Base-by-base conservation (phyloP, 2,888 invertebrate species). In the Lasioglossum villosulum region DNA sequence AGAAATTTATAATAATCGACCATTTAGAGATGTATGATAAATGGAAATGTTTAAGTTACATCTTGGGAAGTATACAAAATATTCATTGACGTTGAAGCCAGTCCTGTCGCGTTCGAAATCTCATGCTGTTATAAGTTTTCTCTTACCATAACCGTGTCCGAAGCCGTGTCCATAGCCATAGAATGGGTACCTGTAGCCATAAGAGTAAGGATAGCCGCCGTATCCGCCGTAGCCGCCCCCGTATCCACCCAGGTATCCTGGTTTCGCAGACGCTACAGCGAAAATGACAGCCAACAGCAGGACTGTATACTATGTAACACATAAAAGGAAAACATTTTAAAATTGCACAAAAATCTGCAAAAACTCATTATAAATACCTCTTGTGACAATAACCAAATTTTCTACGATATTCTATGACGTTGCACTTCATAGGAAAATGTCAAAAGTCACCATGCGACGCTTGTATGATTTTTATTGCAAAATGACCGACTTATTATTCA, bases 181-280 rank as follows among this genome's bases (percentile, higher is more conserved):
- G 56, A n/a, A 56, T 12, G 56, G 56, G n/a, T 56, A 56, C 56
- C 0, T 56, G n/a, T 56, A 56, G 4, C 56, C 56, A n/a, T 56
- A 56, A 56, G n/a, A 4, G 56, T 56, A 56, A 56, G 56, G 56
- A 56, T n/a, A 56, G 10, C 56, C 52, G 52, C 48, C 52, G 52
- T 52, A 52, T 23, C 52, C 27, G 27, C 63, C 63, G 63, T 84
- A 83, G 4, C 39, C 68, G 34, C 93, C 84, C 63, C 92, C 91
- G 78, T 91, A 91, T 19, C 91, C 89, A 3, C 93, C 93, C 45
- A 93, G 85, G 66, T 93, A 93, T 39, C 94, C 94, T 16, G 94
- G 94, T 84, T 93, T 94, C 14, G 92, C 94, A 66, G 92, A 37
- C 19, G 82, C 92, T 30, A 91, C 73, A 34, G 92, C 89, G 63